phyloP scores from a whole-genome alignment of 2,888 invertebrate species.

The Cotesia congregata region DNA sequence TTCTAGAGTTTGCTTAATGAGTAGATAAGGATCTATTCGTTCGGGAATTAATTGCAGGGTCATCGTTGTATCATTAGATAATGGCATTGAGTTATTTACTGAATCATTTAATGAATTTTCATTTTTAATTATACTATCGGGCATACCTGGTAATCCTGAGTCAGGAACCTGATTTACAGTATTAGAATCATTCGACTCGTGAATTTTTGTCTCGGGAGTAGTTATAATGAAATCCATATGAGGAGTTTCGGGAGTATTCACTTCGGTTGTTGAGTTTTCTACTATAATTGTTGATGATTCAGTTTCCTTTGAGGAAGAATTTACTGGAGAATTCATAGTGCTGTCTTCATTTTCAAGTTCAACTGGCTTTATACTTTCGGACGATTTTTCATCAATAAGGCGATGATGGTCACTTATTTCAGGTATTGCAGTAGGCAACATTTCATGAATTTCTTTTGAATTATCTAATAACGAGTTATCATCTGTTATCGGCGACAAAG shows the following conservation, averaged over 20 bases:
- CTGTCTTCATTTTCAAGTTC: conserved; percentile 29
- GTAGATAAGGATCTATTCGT: conserved; percentile 41
- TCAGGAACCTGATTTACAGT: conserved; percentile 54
- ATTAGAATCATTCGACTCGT: conserved; percentile 53
- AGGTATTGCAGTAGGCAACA: conserved; percentile 45
- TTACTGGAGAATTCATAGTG: conserved; percentile 9
- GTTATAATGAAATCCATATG: conserved; percentile 8
- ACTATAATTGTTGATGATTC: conserved; percentile 20
- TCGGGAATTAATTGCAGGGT: conserved; percentile 59
- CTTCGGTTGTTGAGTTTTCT: conserved; percentile 34
- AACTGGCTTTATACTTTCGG: background rate
- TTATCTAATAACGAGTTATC: conserved; percentile 18
- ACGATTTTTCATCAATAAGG: background rate
- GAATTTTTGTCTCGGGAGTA: conserved; percentile 25
- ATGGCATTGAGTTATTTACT: conserved; percentile 38
- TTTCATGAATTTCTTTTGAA: conserved; percentile 26
- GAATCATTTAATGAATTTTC: conserved; percentile 56
- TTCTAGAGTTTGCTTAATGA: conserved; percentile 26
- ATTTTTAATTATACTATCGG: conserved; percentile 58
- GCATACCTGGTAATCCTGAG: conserved; percentile 54
- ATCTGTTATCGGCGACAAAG: conserved; percentile 50
- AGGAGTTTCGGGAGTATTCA: conserved; percentile 8
- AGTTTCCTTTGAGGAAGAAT: background rate
- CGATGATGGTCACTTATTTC: conserved; percentile 35
- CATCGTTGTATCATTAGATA: conserved; percentile 46